Conservation (phyloP, 2,797 vertebrate genomes). For the Molossus alvarezi region DNA sequence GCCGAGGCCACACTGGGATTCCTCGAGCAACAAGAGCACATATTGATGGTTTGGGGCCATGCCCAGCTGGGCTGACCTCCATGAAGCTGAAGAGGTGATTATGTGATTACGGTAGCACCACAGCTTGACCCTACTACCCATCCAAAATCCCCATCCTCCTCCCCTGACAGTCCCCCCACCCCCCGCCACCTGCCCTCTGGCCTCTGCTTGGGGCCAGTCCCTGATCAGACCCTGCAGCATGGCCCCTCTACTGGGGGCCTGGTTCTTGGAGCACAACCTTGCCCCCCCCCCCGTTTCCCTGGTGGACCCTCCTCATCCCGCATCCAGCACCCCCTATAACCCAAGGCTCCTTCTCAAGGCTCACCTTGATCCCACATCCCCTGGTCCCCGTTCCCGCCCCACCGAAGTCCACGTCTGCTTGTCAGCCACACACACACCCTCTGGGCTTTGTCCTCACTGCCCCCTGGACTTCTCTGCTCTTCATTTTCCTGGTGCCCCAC, state of each 20-base stretch:
- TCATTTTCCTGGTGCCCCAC: neutral
- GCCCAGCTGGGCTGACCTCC: neutral
- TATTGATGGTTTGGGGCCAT: constrained; percentile 53
- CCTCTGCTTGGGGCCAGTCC: neutral
- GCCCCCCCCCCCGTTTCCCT: neutral
- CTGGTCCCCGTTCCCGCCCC: neutral
- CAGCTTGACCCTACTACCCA: neutral
- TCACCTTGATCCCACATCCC: neutral
- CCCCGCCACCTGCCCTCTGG: neutral
- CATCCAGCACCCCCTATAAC: neutral
- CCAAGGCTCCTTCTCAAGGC: neutral
- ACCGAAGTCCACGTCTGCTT: neutral
- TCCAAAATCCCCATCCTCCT: neutral
- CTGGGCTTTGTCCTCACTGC: neutral
- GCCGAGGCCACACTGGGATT: neutral
- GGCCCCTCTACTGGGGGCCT: neutral
- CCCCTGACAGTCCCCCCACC: too few species aligned
- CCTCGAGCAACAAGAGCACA: constrained; percentile 75
- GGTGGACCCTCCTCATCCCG: neutral
- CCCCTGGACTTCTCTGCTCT: constrained; percentile 13
- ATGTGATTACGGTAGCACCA: neutral
- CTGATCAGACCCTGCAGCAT: neutral
- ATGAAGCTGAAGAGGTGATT: neutral
- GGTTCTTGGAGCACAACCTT: constrained; percentile 63
- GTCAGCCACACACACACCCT: neutral